Percentiles rank a stretch among this genome's conserved stretches.
Evolutionary conservation across 2,113 vertebrate genomes (phyloP).

Genomic region (Sander vitreus): DNA sequence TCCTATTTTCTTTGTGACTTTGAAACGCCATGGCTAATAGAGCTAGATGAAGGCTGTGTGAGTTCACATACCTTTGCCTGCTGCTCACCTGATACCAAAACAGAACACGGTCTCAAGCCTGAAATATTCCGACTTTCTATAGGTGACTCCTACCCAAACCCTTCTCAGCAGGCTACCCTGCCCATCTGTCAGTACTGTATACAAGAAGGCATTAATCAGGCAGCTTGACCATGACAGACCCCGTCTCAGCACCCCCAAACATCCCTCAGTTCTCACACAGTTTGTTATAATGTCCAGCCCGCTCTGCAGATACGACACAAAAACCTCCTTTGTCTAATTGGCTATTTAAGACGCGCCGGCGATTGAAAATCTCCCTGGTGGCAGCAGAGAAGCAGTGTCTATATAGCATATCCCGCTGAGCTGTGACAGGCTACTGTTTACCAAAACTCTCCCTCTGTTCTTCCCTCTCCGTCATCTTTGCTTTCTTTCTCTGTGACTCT

Average conservation of each 20-base stretch:
- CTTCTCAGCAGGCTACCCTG: constrained; percentile 22
- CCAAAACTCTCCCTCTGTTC: constrained; percentile 60
- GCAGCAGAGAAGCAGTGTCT: constrained; percentile 42
- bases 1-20: constrained; percentile 23
- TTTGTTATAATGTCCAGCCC: constrained; percentile 62
- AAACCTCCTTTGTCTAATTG: constrained; percentile 71
- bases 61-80: constrained; percentile 19
- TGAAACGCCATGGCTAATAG: not conserved
- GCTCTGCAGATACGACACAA: constrained; percentile 58
- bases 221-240: constrained; percentile 53
- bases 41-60: not conserved
- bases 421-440: constrained; percentile 78
- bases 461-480: constrained; percentile 59
- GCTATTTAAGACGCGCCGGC: constrained; percentile 59
- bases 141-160: constrained; percentile 26
- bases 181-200: constrained; percentile 61
- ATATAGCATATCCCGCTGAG: constrained; percentile 66
- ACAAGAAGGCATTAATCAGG: constrained; percentile 65
- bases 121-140: constrained; percentile 51
- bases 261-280: constrained; percentile 68
- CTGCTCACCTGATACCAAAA: constrained; percentile 23
- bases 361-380: constrained; percentile 64
- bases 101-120: constrained; percentile 2
- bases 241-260: constrained; percentile 44
- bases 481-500: constrained; percentile 73